Percentiles rank a stretch among this genome's conserved stretches.
These are phyloP conservation scores for Orbicella faveolata DNA, from an alignment of 64 coral and sea anemone genomes.

Conservation along the genomic window DNA sequence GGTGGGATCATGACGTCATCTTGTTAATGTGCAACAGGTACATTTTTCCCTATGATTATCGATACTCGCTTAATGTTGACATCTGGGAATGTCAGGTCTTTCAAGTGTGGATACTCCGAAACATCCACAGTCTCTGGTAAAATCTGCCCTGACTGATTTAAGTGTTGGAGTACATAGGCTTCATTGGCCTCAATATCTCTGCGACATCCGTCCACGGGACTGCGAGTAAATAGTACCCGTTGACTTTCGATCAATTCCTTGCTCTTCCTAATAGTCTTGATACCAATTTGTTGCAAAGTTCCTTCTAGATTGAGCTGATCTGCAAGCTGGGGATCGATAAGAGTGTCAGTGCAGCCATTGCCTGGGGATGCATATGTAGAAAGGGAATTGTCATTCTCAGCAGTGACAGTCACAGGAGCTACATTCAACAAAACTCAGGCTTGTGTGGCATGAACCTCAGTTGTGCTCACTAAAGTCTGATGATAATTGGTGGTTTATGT, in stretches of 20 bases:
- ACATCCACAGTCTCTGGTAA: neutral
- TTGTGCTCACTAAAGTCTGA: neutral
- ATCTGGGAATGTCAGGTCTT: slow-evolving; percentile 43
- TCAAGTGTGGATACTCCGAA: slow-evolving; percentile 14
- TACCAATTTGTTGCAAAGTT: slow-evolving; percentile 21
- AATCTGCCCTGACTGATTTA: slow-evolving; percentile 26
- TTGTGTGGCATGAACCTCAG: too few relatives aligned
- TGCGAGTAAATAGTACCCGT: slow-evolving; percentile 41
- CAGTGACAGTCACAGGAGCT: slow-evolving; percentile 49
- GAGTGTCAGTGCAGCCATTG: slow-evolving; percentile 67
- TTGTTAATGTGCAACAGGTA: slow-evolving; percentile 45
- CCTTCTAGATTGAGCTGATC: slow-evolving; percentile 61
- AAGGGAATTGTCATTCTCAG: slow-evolving; percentile 17
- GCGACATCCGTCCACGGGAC: slow-evolving; percentile 41
- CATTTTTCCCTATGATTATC: slow-evolving; percentile 49
- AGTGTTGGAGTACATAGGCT: slow-evolving; percentile 26
- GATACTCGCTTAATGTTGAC: slow-evolving; percentile 55
- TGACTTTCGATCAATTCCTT: slow-evolving; percentile 28
- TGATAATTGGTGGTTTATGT: neutral
- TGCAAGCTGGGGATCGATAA: slow-evolving; percentile 41
- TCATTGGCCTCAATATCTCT: slow-evolving; percentile 26
- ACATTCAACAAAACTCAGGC: slow-evolving; percentile 37
- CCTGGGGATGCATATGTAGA: slow-evolving; percentile 64
- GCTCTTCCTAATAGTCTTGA: slow-evolving; percentile 52
- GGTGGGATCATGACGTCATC: slow-evolving; percentile 29